These are phyloP conservation scores for Clinocottus analis DNA, from an alignment of 2,113 vertebrate species.

Conservation along the genomic window DNA sequence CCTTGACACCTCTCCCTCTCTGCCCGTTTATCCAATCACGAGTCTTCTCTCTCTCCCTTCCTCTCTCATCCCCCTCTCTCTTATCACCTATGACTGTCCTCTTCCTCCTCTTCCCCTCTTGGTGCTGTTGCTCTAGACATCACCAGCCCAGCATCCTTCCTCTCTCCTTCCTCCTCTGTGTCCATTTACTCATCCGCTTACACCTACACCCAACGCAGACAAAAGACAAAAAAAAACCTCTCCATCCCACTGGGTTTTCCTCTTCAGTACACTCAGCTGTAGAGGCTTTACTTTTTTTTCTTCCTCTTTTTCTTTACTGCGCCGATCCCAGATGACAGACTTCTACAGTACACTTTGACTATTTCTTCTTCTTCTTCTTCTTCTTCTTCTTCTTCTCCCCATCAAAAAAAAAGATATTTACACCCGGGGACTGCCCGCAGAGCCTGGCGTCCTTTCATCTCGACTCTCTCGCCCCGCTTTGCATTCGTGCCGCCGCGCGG, in stretches of 20 bases:
- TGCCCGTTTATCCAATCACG: constrained; percentile 73
- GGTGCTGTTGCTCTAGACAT: constrained; percentile 25
- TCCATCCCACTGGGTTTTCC: constrained; percentile 53
- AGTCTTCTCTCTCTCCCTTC: constrained; percentile 28
- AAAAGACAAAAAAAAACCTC: constrained; percentile 55
- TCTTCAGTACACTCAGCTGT: constrained; percentile 47
- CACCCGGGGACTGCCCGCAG: constrained; percentile 57
- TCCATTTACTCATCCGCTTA: constrained; percentile 40
- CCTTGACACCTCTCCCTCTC: constrained; percentile 62
- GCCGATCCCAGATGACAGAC: constrained; percentile 64
- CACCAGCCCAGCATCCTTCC: constrained; percentile 33
- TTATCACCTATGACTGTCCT: constrained; percentile 65
- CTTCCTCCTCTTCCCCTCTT: constrained; percentile 14
- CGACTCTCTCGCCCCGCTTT: constrained; percentile 53
- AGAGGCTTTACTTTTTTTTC: constrained; percentile 17
- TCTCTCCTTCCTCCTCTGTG: constrained; percentile 31
- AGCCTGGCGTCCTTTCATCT: constrained; percentile 54
- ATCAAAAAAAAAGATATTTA: constrained; percentile 75
- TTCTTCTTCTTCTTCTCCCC: not conserved
- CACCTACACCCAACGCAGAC: constrained; percentile 41
- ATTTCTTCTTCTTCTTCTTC: too few species aligned
- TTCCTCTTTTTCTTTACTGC: not conserved
- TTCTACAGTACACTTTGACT: constrained; percentile 54
- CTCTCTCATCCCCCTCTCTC: constrained; percentile 35
- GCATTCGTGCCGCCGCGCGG: constrained; percentile 57